Conservation (phyloP, 2,888 invertebrate genomes). For the Entomobrya proxima region DNA sequence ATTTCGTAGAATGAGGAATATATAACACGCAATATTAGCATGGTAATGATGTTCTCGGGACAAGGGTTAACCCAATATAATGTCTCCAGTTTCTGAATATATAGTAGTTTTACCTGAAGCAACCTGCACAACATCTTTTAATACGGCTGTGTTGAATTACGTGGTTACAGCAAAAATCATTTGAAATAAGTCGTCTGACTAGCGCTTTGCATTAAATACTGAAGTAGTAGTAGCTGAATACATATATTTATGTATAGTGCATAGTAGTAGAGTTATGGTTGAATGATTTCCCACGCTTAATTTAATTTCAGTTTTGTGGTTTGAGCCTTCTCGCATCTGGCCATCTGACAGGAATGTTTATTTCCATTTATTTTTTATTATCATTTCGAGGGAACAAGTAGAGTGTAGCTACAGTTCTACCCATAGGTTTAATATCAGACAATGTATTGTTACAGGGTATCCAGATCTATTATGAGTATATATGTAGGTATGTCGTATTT, state of each 20-base stretch:
- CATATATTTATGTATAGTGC: background rate
- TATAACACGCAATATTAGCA: too few species aligned
- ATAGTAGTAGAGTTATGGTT: background rate
- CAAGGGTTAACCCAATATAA: too few species aligned
- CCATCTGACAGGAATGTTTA: conserved; percentile 52
- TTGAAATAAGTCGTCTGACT: too few species aligned
- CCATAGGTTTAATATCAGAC: background rate
- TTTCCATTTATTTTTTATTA: conserved; percentile 42
- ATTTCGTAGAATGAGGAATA: too few species aligned
- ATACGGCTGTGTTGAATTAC: too few species aligned
- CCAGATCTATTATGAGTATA: too few species aligned
- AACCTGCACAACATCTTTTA: too few species aligned
- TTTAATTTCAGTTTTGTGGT: conserved; percentile 63
- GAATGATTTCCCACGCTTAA: conserved; percentile 60
- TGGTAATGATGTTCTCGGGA: too few species aligned
- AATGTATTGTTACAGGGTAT: background rate
- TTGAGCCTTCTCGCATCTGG: conserved; percentile 43
- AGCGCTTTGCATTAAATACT: too few species aligned
- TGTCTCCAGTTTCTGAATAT: too few species aligned
- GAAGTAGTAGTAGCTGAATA: background rate
- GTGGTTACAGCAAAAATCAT: too few species aligned
- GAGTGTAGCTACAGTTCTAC: background rate
- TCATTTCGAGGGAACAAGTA: background rate
- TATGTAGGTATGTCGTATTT: background rate
- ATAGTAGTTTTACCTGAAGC: too few species aligned